A percentile compares a stretch with the other conserved stretches of the same genome.
phyloP scores from a whole-genome alignment of 2,113 vertebrate genomes.

The Etheostoma spectabile region DNA sequence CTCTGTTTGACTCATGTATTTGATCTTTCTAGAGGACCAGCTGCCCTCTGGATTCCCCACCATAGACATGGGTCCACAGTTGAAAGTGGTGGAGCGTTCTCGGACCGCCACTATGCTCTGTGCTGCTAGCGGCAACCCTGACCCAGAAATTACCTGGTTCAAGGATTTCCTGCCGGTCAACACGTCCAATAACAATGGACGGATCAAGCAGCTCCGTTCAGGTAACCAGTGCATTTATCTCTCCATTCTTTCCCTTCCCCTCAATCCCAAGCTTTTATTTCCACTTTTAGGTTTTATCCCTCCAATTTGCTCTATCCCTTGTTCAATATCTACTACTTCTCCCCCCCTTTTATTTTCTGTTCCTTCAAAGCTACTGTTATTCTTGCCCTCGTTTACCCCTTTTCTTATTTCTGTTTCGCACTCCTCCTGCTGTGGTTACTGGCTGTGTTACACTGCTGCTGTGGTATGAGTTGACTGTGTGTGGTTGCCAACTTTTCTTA shows the following conservation, averaged over 20 bases:
- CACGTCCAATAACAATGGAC: constrained; percentile 95
- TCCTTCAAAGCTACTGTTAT: constrained; percentile 49
- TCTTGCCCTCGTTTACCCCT: constrained; percentile 59
- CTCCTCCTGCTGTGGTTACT: constrained; percentile 64
- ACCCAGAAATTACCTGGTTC: constrained; percentile 99
- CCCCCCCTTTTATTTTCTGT: constrained; percentile 41
- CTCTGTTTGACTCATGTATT: constrained; percentile 61
- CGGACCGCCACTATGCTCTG: constrained; percentile 99
- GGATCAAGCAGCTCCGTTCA: constrained; percentile 99
- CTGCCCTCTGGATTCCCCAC: constrained; percentile 96
- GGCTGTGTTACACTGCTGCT: constrained; percentile 67
- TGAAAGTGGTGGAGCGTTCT: constrained; percentile 99
- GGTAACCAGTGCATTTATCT: constrained; percentile 82
- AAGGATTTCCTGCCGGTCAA: constrained; percentile 99
- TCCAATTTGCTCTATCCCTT: constrained; percentile 43
- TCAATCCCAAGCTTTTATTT: constrained; percentile 49
- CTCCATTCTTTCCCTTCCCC: background rate
- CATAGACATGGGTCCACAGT: constrained; percentile 98
- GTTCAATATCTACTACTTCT: constrained; percentile 15
- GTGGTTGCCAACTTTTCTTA: constrained; percentile 56
- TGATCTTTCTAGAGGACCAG: constrained; percentile 91
- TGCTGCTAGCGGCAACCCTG: constrained; percentile 97
- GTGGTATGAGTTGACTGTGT: constrained; percentile 68
- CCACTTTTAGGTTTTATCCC: constrained; percentile 6
- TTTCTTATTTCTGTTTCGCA: constrained; percentile 49